These are phyloP conservation scores for Ephydatia muelleri DNA, from an alignment of 37 sponge, comb jelly and placozoan genomes.

Conservation along the genomic window DNA sequence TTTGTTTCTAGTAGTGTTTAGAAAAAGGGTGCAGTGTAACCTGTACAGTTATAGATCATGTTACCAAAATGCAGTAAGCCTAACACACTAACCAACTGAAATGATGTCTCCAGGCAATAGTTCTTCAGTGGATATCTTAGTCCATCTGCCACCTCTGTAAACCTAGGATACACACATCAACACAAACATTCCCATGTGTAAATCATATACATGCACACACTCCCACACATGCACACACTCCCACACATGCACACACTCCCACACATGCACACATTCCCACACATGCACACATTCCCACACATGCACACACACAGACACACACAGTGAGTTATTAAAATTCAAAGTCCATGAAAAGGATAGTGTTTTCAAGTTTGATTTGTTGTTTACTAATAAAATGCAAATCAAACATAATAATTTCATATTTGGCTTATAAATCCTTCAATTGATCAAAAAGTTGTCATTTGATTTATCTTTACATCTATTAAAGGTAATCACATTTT, in stretches of 20 bases:
- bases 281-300: background rate
- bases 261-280: background rate
- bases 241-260: too few species aligned
- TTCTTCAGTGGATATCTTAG: slow-evolving; percentile 61
- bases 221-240: background rate
- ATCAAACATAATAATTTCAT: too few species aligned
- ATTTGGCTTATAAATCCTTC: too few species aligned
- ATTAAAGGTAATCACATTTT: too few species aligned
- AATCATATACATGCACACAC: background rate
- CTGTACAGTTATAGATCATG: background rate
- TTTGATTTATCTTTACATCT: too few species aligned
- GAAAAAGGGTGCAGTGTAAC: background rate
- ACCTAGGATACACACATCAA: slow-evolving; percentile 42
- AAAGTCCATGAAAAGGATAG: too few species aligned
- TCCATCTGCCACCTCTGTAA: slow-evolving; percentile 82
- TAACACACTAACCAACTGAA: slow-evolving; percentile 62
- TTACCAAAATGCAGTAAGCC: background rate
- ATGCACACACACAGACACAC: background rate
- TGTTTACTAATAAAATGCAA: too few species aligned
- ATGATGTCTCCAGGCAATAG: slow-evolving; percentile 92
- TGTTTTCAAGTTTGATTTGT: too few species aligned
- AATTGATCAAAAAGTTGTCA: too few species aligned
- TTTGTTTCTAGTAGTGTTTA: too few species aligned
- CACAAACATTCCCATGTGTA: too few species aligned
- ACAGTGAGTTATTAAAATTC: background rate